Conservation (phyloP, 2,113 vertebrate genomes). For the Hyperoodon ampullatus region DNA sequence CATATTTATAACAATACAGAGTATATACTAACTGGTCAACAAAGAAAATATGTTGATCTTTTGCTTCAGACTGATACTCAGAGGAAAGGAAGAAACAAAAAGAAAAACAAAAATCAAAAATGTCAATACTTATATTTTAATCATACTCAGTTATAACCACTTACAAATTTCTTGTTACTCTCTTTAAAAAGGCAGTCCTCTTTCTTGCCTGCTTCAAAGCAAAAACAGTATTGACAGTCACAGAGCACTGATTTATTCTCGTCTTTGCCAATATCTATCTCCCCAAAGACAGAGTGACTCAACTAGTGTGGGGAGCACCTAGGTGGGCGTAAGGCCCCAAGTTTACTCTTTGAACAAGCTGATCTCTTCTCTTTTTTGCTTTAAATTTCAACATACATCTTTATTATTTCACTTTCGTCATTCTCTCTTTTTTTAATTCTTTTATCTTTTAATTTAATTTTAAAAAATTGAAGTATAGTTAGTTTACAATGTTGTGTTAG, state of each 20-base stretch:
- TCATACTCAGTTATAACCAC: background rate
- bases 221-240: background rate
- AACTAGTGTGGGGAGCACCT: accelerated
- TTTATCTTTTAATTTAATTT: background rate
- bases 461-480: background rate
- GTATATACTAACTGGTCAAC: background rate
- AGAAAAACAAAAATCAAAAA: background rate
- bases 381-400: background rate
- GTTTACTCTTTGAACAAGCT: background rate
- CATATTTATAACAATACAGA: background rate
- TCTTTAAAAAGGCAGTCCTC: background rate
- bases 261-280: background rate
- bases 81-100: background rate
- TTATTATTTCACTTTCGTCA: background rate
- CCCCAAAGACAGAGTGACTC: background rate
- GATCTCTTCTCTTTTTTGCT: background rate
- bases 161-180: background rate
- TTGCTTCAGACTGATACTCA: background rate
- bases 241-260: background rate
- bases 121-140: background rate
- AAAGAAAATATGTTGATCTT: background rate
- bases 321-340: accelerated
- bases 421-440: background rate
- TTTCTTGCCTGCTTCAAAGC: background rate
- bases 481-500: background rate